These are phyloP conservation scores for Archips crataeganus DNA, from an alignment of 2,888 invertebrate genomes.

Conservation along the genomic window DNA sequence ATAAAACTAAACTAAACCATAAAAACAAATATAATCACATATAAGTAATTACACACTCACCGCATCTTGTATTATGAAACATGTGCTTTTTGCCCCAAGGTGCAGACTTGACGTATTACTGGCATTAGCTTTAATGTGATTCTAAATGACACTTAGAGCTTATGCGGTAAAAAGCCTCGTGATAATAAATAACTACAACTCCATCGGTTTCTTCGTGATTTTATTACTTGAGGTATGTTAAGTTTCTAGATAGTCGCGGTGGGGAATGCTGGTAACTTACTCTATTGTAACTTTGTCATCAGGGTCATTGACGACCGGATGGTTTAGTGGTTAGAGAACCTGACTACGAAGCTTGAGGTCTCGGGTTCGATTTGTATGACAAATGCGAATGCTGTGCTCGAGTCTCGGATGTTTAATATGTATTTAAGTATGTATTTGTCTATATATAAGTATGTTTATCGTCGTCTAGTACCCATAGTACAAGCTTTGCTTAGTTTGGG, in stretches of 20 bases:
- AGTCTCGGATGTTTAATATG: too few species aligned
- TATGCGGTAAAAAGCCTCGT: slow-evolving; percentile 34
- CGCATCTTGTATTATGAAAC: slow-evolving; percentile 18
- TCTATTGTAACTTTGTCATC: too few species aligned
- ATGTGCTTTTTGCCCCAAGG: slow-evolving; percentile 28
- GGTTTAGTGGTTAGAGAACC: too few species aligned
- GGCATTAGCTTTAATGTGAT: slow-evolving; percentile 41
- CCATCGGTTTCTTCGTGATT: slow-evolving; percentile 20
- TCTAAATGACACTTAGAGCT: slow-evolving; percentile 35
- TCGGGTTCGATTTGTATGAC: too few species aligned
- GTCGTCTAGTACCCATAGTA: too few species aligned
- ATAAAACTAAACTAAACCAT: not conserved
- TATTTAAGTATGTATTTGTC: too few species aligned
- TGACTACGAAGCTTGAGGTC: too few species aligned
- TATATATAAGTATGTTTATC: too few species aligned
- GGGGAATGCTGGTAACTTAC: too few species aligned
- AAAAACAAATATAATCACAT: slow-evolving; percentile 11
- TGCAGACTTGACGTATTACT: slow-evolving; percentile 36
- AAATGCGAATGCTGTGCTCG: too few species aligned
- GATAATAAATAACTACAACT: slow-evolving; percentile 40
- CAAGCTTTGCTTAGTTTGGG: too few species aligned
- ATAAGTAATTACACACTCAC: slow-evolving; percentile 31
- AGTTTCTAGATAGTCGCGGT: not conserved
- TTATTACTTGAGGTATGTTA: slow-evolving; percentile 12
- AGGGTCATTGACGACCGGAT: too few species aligned